Conservation (phyloP, 2,113 vertebrate species). For the Microcebus murinus region DNA sequence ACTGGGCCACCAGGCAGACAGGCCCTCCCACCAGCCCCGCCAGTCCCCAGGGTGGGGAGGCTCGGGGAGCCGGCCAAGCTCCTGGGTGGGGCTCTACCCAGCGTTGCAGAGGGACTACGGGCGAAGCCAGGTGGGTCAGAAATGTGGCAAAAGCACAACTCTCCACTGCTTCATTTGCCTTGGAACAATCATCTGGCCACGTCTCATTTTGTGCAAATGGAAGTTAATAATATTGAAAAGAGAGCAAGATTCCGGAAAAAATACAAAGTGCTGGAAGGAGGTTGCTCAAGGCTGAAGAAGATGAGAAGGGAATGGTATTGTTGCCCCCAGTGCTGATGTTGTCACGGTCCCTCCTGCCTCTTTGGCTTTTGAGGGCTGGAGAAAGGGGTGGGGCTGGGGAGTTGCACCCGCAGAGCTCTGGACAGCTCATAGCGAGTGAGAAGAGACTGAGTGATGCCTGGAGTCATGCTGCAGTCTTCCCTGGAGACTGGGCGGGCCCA, state of each 20-base stretch:
- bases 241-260: neutral
- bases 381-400: no score
- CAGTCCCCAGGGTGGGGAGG: rapidly evolving
- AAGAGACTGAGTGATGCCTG: neutral
- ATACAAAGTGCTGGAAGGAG: neutral
- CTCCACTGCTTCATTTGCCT: rapidly evolving
- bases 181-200: rapidly evolving
- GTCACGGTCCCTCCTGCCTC: rapidly evolving
- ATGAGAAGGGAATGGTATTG: neutral
- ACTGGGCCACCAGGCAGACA: neutral
- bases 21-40: neutral
- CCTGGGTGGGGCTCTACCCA: neutral
- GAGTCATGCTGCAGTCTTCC: neutral
- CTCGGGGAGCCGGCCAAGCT: neutral
- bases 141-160: rapidly evolving
- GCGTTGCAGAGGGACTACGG: rapidly evolving
- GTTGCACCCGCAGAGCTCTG: neutral
- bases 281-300: neutral
- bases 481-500: neutral
- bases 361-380: neutral
- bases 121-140: rapidly evolving
- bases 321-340: rapidly evolving
- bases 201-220: neutral
- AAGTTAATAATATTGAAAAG: neutral
- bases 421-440: neutral